These are phyloP conservation scores for Raja brachyura DNA, from an alignment of 2,113 vertebrate genomes.

Conservation along the genomic window DNA sequence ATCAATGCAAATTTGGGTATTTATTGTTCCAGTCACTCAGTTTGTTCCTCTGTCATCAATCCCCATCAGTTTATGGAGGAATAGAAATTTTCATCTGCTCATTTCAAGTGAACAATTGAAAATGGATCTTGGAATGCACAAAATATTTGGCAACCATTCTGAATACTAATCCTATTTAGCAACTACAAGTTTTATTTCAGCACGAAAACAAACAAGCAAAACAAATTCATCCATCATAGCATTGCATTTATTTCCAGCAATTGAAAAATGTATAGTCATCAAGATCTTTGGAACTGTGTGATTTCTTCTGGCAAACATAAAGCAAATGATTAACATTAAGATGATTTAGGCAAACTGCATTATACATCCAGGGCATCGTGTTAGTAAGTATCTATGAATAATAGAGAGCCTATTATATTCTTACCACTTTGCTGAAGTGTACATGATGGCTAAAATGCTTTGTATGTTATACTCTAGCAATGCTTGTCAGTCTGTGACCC, in stretches of 20 bases:
- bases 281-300: background rate
- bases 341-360: background rate
- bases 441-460: background rate
- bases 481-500: too few species aligned
- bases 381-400: background rate
- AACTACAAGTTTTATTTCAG: background rate
- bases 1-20: constrained; percentile 6
- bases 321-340: background rate
- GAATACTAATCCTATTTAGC: constrained; percentile 19
- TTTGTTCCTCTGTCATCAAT: constrained; percentile 8
- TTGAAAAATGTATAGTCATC: background rate
- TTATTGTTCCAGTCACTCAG: background rate
- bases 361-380: background rate
- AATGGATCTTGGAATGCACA: background rate
- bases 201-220: background rate
- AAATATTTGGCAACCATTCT: background rate
- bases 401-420: background rate
- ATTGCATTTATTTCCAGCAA: background rate
- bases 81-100: background rate
- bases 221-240: background rate
- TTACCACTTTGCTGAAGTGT: background rate
- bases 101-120: constrained; percentile 12
- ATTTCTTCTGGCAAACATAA: background rate
- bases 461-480: too few species aligned
- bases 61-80: background rate